Conservation (phyloP, 2,888 invertebrate genomes). For the Theodoxus fluviatilis region DNA sequence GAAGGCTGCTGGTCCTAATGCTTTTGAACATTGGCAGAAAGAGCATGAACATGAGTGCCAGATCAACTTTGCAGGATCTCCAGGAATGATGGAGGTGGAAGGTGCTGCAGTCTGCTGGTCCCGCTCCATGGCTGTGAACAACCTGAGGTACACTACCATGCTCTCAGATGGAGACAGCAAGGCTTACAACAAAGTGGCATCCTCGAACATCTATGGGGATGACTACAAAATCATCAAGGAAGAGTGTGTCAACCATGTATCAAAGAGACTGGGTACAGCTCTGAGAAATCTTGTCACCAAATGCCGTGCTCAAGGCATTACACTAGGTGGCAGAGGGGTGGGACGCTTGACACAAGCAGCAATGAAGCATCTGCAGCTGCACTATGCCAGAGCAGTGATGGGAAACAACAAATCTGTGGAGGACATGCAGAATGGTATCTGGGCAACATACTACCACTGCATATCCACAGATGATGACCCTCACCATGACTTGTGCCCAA, state of each 20-base stretch:
- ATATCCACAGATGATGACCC: constrained; percentile 19
- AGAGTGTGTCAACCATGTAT: constrained; percentile 27
- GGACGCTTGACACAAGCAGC: constrained; percentile 19
- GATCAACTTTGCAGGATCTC: constrained; percentile 17
- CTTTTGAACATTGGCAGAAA: neutral
- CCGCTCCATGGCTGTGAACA: neutral
- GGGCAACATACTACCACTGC: constrained; percentile 8
- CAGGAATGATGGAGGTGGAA: constrained; percentile 25
- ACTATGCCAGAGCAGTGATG: constrained; percentile 15
- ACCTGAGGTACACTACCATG: constrained; percentile 18
- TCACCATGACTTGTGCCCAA: constrained; percentile 22
- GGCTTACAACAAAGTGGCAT: constrained; percentile 7
- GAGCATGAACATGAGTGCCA: constrained; percentile 4
- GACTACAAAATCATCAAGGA: constrained; percentile 20
- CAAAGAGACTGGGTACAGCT: constrained; percentile 25
- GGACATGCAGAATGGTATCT: constrained; percentile 22
- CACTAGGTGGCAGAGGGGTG: constrained; percentile 20
- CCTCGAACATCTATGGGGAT: constrained; percentile 20
- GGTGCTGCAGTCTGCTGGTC: constrained; percentile 19
- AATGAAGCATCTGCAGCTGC: constrained; percentile 19
- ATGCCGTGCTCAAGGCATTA: constrained; percentile 19
- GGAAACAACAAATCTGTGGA: constrained; percentile 14
- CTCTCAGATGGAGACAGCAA: constrained; percentile 25
- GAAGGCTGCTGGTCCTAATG: neutral
- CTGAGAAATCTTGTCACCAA: constrained; percentile 21